Conservation (phyloP, 2,113 vertebrate genomes). For the Falcunculus frontatus region DNA sequence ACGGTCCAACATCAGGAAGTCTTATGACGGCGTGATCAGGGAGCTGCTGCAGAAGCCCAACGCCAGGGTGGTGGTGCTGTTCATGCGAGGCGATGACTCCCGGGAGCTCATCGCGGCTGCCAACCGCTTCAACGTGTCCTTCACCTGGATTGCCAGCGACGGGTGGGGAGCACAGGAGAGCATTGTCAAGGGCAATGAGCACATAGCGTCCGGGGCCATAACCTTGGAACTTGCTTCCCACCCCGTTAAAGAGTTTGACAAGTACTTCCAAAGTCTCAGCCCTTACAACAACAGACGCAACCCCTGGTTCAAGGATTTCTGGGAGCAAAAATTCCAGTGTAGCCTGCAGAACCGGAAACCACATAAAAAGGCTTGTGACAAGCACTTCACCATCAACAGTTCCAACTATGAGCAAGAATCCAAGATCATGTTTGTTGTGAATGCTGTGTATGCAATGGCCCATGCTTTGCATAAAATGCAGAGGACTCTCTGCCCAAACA, state of each 20-base stretch:
- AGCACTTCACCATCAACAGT: conserved; percentile 83
- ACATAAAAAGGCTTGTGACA: conserved; percentile 78
- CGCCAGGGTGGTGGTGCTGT: conserved; percentile 91
- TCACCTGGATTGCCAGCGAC: conserved; percentile 97
- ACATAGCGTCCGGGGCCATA: conserved; percentile 89
- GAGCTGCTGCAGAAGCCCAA: conserved; percentile 95
- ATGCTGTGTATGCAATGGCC: conserved; percentile 95
- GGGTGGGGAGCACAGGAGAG: conserved; percentile 98
- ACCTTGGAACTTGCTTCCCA: conserved; percentile 94
- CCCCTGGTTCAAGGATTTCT: conserved; percentile 97
- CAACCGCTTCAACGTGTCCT: conserved; percentile 89
- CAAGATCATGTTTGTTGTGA: conserved; percentile 99
- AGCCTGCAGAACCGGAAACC: conserved; percentile 73
- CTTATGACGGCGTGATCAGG: conserved; percentile 90
- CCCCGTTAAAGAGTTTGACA: conserved; percentile 87
- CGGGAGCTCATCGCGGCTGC: conserved; percentile 91
- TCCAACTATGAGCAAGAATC: conserved; percentile 94
- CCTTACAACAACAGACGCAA: conserved; percentile 89
- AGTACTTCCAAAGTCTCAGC: conserved; percentile 88
- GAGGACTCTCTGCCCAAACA: conserved; percentile 88
- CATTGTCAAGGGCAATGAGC: conserved; percentile 93
- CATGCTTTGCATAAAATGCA: conserved; percentile 94
- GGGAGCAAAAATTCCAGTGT: conserved; percentile 98
- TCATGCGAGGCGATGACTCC: conserved; percentile 92
- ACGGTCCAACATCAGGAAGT: conserved; percentile 91